A percentile compares a stretch with the other conserved stretches of the same genome.
Evolutionary conservation across 1,140 invertebrate species (phyloP).

Genomic region (Zaprionus africanus): DNA sequence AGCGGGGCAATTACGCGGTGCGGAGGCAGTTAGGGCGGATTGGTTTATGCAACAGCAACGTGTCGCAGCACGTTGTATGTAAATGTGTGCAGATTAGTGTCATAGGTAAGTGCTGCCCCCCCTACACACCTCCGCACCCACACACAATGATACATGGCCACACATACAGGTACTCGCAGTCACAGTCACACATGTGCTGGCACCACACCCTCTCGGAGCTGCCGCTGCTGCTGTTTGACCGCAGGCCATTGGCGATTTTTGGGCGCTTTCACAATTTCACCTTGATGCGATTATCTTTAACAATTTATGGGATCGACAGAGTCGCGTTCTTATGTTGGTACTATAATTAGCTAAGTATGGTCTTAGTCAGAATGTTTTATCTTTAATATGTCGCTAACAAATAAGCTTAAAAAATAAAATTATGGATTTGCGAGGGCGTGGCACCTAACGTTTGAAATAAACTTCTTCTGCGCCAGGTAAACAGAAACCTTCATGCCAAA

Average conservation of each 20-base stretch:
- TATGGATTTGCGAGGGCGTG: no score
- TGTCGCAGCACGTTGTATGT: conserved; percentile 24
- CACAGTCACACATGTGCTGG: background rate
- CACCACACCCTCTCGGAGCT: conserved; percentile 36
- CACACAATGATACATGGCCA: background rate
- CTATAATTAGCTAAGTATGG: no score
- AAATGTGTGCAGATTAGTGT: conserved; percentile 73
- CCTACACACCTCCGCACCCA: background rate
- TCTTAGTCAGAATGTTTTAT: no score
- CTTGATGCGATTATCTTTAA: conserved; percentile 47
- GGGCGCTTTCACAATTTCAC: conserved; percentile 73
- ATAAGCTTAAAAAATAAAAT: no score
- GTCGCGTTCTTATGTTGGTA: no score
- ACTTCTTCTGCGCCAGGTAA: no score
- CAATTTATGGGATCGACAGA: conserved; percentile 13
- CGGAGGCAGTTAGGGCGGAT: conserved; percentile 38
- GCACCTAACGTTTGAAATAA: no score
- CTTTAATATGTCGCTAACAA: no score
- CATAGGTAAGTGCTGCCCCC: conserved; percentile 54
- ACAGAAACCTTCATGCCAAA: no score
- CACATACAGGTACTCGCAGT: background rate
- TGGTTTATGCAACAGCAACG: conserved; percentile 69
- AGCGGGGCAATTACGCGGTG: conserved; percentile 50
- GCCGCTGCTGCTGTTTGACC: conserved; percentile 50
- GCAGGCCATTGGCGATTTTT: conserved; percentile 48